phyloP scores from a whole-genome alignment of 1,140 invertebrate genomes.

The Hermetia illucens region DNA sequence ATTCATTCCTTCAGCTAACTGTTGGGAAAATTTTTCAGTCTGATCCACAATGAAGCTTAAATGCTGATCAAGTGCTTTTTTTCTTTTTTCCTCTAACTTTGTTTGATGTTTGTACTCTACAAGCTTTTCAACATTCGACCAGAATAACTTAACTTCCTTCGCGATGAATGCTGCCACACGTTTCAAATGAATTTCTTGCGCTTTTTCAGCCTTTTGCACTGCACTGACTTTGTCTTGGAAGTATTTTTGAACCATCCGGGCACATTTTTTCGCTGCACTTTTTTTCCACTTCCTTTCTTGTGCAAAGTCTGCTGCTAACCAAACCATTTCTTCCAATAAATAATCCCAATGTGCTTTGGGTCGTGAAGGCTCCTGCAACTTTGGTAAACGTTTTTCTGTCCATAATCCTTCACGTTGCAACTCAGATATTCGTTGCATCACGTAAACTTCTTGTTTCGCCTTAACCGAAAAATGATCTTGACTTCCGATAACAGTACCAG shows the following conservation, averaged over 20 bases:
- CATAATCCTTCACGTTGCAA: constrained; percentile 82
- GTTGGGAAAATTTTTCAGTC: constrained; percentile 93
- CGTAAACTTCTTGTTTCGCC: constrained; percentile 87
- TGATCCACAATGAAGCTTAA: constrained; percentile 97
- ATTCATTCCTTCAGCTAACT: constrained; percentile 69
- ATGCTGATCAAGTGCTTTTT: constrained; percentile 92
- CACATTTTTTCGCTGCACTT: constrained; percentile 82
- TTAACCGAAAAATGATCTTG: constrained; percentile 76
- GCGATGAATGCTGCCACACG: constrained; percentile 81
- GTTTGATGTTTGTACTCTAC: constrained; percentile 91
- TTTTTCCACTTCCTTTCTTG: constrained; percentile 98
- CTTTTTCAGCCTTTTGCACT: constrained; percentile 80
- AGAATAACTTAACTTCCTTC: constrained; percentile 89
- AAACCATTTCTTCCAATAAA: constrained; percentile 95
- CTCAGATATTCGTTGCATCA: constrained; percentile 81
- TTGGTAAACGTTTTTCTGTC: constrained; percentile 82
- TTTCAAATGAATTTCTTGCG: constrained; percentile 72
- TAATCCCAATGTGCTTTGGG: constrained; percentile 98
- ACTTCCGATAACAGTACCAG: too few species aligned
- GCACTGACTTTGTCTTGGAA: constrained; percentile 87
- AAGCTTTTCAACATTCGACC: constrained; percentile 93
- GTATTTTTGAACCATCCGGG: constrained; percentile 87
- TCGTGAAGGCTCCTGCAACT: constrained; percentile 77
- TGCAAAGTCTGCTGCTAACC: constrained; percentile 94
- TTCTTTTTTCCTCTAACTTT: constrained; percentile 84